Evolutionary conservation across 2,888 invertebrate genomes (phyloP), one percentile per base, ranked within the genome.

Genomic region (Drosophila monieri): DNA sequence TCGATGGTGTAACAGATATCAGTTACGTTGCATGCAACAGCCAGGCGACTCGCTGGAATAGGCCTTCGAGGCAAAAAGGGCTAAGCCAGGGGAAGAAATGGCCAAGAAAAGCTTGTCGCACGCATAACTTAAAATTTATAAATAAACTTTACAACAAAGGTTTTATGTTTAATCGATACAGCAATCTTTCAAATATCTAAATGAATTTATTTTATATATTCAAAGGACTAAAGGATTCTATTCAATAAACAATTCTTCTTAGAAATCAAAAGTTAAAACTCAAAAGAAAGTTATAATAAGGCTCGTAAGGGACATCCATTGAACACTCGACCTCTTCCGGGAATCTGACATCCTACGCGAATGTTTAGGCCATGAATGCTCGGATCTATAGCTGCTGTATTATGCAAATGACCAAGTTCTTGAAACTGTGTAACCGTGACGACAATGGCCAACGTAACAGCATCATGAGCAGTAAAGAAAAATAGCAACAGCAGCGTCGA

Each of bases 331-430:
- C 15, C 15, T 37, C 6, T 15, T 44, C 1, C 12, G 2, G 65
- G 18, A 37, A 30, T 30, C 35, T 8, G 0, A 0, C 15, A 32
- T 21, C 21, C 14, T 1, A 6, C 3, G n/a, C 8, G 14, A 21
- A 0, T 6, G 5, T 25, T 18, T 51, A 23, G 9, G 1, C 30
- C 35, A 12, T 23, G 21, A n/a, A 12, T 39, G 25, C 27, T 10
- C 6, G 30, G 12, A 51, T 15, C 32, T 25, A 9, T 5, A 6
- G 37, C 30, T 21, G 25, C 14, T 52, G 62, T 65, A 80, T 78
- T 80, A 76, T 62, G 64, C 64, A 83, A 74, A 83, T 85, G 73
- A 68, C 64, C 74, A 68, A 75, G 73, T 76, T 67, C 74, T 71
- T 53, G 57, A 25, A 43, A 18, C 43, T 54, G 23, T 27, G 48